Percentiles rank a stretch among this genome's conserved stretches.
Conservation (phyloP, 2,888 invertebrate genomes). For the Ischnus inquisitorius region DNA sequence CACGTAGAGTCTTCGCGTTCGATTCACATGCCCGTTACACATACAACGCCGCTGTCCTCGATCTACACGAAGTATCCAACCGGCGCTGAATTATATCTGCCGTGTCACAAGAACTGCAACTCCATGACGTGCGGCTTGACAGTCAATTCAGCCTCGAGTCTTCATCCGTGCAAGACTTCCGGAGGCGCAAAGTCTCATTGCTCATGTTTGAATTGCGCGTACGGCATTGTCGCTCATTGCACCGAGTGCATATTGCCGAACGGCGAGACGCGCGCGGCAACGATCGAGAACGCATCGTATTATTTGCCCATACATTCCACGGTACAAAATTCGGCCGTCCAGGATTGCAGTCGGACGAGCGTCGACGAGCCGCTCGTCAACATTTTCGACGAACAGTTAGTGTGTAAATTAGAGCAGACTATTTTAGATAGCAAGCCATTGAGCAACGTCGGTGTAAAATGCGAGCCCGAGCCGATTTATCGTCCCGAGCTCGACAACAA, state of each 20-base stretch:
- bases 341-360: constrained; percentile 72
- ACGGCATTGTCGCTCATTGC: constrained; percentile 78
- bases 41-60: constrained; percentile 68
- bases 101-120: constrained; percentile 79
- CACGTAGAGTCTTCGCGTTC: constrained; percentile 73
- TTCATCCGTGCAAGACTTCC: constrained; percentile 70
- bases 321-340: constrained; percentile 75
- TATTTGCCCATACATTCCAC: constrained; percentile 76
- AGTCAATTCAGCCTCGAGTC: constrained; percentile 67
- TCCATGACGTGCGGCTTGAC: constrained; percentile 77
- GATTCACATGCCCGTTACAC: constrained; percentile 75
- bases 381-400: constrained; percentile 74
- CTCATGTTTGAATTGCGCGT: constrained; percentile 78
- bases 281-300: constrained; percentile 78
- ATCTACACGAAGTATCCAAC: constrained; percentile 77
- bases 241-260: constrained; percentile 78
- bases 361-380: constrained; percentile 71
- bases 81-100: constrained; percentile 77
- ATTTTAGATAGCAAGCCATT: constrained; percentile 70
- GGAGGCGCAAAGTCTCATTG: constrained; percentile 73
- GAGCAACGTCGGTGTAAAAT: constrained; percentile 72
- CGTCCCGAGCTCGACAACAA: constrained; percentile 77
- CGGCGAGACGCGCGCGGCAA: constrained; percentile 71
- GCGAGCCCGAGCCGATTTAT: constrained; percentile 72
- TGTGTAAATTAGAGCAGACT: constrained; percentile 75